Conservation (phyloP, 2,888 invertebrate species). For the Tetragonula carbonaria region DNA sequence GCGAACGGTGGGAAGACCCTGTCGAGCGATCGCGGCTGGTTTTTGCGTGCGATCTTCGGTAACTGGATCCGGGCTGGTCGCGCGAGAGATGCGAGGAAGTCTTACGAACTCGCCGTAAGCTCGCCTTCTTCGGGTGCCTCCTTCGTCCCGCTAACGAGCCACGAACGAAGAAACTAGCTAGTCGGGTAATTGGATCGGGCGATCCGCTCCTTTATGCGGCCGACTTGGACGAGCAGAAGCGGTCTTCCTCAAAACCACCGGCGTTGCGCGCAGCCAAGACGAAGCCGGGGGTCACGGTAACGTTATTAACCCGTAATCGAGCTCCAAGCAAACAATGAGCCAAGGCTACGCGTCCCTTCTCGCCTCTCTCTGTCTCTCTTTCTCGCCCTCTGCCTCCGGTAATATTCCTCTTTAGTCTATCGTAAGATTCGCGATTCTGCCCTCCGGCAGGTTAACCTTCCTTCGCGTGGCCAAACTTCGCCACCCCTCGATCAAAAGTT, state of each 20-base stretch:
- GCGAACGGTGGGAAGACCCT: conserved; percentile 57
- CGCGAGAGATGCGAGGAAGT: conserved; percentile 64
- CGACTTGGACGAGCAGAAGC: conserved; percentile 53
- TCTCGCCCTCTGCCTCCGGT: not conserved
- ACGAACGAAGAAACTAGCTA: conserved; percentile 70
- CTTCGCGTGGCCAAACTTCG: conserved; percentile 59
- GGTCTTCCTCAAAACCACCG: conserved; percentile 72
- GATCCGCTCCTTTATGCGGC: conserved; percentile 67
- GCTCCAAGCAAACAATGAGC: conserved; percentile 71
- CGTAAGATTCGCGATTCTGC: conserved; percentile 47
- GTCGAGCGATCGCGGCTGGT: conserved; percentile 49
- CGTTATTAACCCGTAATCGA: conserved; percentile 76
- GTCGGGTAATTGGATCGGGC: conserved; percentile 71
- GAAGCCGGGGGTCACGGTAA: conserved; percentile 66
- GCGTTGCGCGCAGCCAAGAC: conserved; percentile 37
- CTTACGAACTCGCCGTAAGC: conserved; percentile 68
- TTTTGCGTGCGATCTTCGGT: conserved; percentile 59
- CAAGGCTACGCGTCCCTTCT: conserved; percentile 47
- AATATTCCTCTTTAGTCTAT: not conserved
- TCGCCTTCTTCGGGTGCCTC: conserved; percentile 4
- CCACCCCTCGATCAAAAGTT: conserved; percentile 63
- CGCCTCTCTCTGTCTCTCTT: too few relatives aligned
- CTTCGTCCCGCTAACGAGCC: conserved; percentile 67
- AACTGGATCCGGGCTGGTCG: conserved; percentile 47
- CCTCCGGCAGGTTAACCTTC: conserved; percentile 53